phyloP scores from a whole-genome alignment of 2,888 invertebrate genomes.

The Meghimatium bilineatum region DNA sequence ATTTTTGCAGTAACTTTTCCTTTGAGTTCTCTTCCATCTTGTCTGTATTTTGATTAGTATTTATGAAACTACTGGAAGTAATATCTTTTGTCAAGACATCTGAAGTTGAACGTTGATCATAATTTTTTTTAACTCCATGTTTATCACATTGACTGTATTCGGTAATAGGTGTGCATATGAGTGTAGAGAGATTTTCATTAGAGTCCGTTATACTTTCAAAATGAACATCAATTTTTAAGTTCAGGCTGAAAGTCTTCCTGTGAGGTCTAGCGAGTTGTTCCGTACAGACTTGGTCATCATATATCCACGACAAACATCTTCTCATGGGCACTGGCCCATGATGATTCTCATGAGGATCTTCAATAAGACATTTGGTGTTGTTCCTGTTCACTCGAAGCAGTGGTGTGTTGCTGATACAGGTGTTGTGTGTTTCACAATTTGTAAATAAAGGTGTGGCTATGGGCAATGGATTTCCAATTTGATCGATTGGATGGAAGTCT shows the following conservation, averaged over 20 bases:
- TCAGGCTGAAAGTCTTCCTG: slow-evolving; percentile 39
- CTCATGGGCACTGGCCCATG: neutral
- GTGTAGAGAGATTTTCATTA: neutral
- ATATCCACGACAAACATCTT: slow-evolving; percentile 13
- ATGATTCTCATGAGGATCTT: neutral
- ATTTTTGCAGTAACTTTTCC: slow-evolving; percentile 27
- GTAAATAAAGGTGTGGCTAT: neutral
- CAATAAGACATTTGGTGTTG: neutral
- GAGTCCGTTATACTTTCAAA: neutral
- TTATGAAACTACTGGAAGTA: neutral
- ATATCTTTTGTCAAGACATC: neutral
- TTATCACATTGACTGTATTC: neutral
- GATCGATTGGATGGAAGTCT: neutral
- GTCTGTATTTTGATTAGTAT: slow-evolving; percentile 2
- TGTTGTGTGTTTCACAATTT: neutral
- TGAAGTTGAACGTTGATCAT: neutral
- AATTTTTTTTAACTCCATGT: neutral
- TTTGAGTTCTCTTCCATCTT: neutral
- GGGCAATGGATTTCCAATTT: neutral
- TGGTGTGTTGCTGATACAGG: neutral
- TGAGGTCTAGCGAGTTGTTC: neutral
- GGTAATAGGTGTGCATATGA: neutral
- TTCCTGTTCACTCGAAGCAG: neutral
- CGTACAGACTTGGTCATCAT: neutral
- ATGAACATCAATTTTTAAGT: slow-evolving; percentile 42